Base-by-base conservation (phyloP, 2,888 invertebrate species). In the Nineta flava region DNA sequence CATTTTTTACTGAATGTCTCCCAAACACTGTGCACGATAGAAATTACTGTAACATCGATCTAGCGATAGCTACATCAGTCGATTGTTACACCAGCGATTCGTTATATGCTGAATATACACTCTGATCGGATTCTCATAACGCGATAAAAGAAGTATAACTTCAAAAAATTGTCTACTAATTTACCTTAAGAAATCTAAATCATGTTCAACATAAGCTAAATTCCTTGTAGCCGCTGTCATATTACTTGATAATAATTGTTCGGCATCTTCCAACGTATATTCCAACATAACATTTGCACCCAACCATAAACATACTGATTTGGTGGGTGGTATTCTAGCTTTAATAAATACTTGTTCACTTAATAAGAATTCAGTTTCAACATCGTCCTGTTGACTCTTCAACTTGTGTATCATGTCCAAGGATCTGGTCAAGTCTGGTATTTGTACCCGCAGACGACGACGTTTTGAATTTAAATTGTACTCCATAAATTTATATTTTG, bases 401-500 rank as follows among this genome's bases (percentile, higher is more conserved):
- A 97, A 71, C 63, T 91, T 86, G 62, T 86, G 82, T 53, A 97
- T 86, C 82, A 95, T 91, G 62, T 90, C 86, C 57, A 96, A 65
- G 0, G 95, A 91, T 54, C 90, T 79, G 58, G 87, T 84, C 56
- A 96, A 73, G 64, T 97, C 96, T n/a, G 95, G 94, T 56, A 97
- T 87, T 71, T 96, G 95, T 51, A 80, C 79, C 59, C 87, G 84
- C 51, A 97, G 71, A 66, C 92, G 79, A 60, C 84, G 80, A 56
- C 88, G 83, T 59, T 93, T 91, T 12, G 88, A 83, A 49, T 82
- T 75, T 55, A 97, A 74, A 66, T 92, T 94, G 59, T 81, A 83
- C 69, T 97, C 96, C 91, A 97, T 93, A 64, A 92, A 91, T 70
- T 95, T 94, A 66, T 96, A 96, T 74, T 96, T 95, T 52, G 85